Base-by-base conservation (phyloP, 2,888 invertebrate genomes). In the Polydesmus complanatus region DNA sequence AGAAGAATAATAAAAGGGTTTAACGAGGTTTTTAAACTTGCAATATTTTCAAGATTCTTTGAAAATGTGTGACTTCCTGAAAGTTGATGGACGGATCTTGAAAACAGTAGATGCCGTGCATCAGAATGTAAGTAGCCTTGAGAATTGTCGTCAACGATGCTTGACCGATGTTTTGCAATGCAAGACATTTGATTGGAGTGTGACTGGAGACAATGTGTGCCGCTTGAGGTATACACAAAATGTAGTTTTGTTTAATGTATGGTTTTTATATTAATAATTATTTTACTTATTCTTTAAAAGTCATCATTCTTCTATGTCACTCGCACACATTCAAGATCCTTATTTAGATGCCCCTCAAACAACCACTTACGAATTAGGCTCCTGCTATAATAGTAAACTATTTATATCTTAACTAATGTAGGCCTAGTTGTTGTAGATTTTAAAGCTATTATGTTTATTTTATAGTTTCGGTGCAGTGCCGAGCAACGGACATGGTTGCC, bases 131-230 rank as follows among this genome's bases (percentile, higher is more conserved):
- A 67, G 65, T 23, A 65, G 65, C 3, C 60, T 68, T 19, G 70
- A 71, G 21, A 70, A 67, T 49, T 71, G 71, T 63, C 67, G 68
- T 53, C 63, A 68, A 26, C 66, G 67, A 54, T 72, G 71, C 53
- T 63, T 71, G 25, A 64, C 65, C 14, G 67, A 68, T 49, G 63
- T 19, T 47, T 54, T 47, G 54, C 65, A 86, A 72, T 93, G 93
- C 74, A 92, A 92, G 74, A 91, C 92, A 11, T 93, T 91, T 74
- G 93, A 93, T 74, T 91, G 88, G 73, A 91, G 91, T 57, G 93
- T 92, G 72, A 91, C 90, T 66, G 91, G 91, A 60, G 92, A 92
- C 70, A 86, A 88, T 79, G 91, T 93, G 56, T 94, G 93, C 78
- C 83, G 93, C 3, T 81, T 93, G n/a, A n/a, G n/a, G n/a, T n/a